Base-by-base conservation (phyloP, 2,888 invertebrate genomes). In the Anoncus sp. region DNA sequence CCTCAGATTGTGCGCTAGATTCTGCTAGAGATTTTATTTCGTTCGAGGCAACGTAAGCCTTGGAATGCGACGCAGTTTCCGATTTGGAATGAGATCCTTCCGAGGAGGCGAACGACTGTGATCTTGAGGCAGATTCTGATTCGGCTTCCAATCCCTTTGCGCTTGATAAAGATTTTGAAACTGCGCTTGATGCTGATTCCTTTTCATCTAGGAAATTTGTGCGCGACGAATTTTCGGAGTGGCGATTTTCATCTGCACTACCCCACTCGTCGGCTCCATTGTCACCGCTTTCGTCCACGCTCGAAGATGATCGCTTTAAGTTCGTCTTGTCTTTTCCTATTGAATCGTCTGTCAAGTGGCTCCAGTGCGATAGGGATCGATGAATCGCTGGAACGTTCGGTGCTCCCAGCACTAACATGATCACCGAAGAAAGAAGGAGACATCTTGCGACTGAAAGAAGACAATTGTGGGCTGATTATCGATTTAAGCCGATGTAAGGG, bases 381-480 rank as follows among this genome's bases (percentile, higher is more conserved):
- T 47, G 51, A 20, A 16, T 18, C 9, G 24, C 12, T 5, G 47
- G 12, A 27, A 12, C 31, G 47, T 67, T 55, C 20, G 66, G 74
- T 38, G 67, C 70, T 69, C 71, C 71, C 10, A 75, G 59, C 31
- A 63, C 67, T 24, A 57, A 53, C 16, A 43, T 18, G n/a, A 80
- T 59, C 47, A 75, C 66, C 45, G 60, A 45, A 16, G 63, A 69
- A 55, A 80, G 31, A 31, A 51, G 40, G n/a, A 80, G 45, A 20
- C 24, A 66, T n/a, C 16, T 38, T n/a, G 71, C 51, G 22, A 75
- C 80, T 80, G 74, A 35, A 73, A 80, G 3, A 16, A 35, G n/a
- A 49, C 38, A 53, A 5, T 24, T 5, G 7, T 5, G 7, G n/a
- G n/a, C n/a, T n/a, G n/a, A n/a, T n/a, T n/a, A n/a, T n/a, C n/a